Evolutionary conservation across 2,888 invertebrate genomes (phyloP).

Genomic region (Drosophila greeni): DNA sequence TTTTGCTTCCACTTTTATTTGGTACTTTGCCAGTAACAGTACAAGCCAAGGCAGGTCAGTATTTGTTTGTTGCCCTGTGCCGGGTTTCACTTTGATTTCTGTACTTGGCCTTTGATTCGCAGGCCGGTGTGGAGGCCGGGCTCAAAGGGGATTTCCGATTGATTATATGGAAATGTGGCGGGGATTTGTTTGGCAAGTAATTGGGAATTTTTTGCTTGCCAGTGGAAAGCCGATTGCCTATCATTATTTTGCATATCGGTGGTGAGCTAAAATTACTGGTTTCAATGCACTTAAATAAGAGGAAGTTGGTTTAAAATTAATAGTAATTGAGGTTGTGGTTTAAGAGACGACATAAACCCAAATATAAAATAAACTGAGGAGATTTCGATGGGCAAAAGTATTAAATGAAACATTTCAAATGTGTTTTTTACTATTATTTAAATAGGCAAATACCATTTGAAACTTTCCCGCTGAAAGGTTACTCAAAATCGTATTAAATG

Average conservation of each 20-base stretch:
- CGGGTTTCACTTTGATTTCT: conserved; percentile 34
- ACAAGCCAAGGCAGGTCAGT: conserved; percentile 26
- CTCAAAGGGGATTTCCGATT: conserved; percentile 30
- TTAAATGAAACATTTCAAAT: not conserved
- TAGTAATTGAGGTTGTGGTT: not conserved
- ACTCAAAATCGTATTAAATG: not conserved
- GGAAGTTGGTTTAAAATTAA: not conserved
- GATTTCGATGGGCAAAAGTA: not conserved
- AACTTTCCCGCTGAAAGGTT: not conserved
- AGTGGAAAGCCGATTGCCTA: conserved; percentile 5
- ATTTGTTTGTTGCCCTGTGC: conserved; percentile 2
- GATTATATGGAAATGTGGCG: conserved; percentile 28
- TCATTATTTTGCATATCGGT: conserved; percentile 2
- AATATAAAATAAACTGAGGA: too few species aligned
- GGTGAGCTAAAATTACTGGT: not conserved
- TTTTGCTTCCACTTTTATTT: conserved; percentile 34
- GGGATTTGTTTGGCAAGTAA: conserved; percentile 20
- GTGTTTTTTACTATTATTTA: not conserved
- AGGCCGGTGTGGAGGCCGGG: conserved; percentile 36
- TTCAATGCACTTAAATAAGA: not conserved
- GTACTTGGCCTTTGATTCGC: conserved; percentile 50
- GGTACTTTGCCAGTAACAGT: conserved; percentile 29
- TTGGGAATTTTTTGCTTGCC: conserved; percentile 2
- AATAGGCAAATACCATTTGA: too few species aligned
- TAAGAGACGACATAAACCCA: not conserved